Evolutionary conservation across 2,797 vertebrate species (phyloP), one percentile per base, ranked within the genome.

Genomic region (Brachyrhaphis roseni): DNA sequence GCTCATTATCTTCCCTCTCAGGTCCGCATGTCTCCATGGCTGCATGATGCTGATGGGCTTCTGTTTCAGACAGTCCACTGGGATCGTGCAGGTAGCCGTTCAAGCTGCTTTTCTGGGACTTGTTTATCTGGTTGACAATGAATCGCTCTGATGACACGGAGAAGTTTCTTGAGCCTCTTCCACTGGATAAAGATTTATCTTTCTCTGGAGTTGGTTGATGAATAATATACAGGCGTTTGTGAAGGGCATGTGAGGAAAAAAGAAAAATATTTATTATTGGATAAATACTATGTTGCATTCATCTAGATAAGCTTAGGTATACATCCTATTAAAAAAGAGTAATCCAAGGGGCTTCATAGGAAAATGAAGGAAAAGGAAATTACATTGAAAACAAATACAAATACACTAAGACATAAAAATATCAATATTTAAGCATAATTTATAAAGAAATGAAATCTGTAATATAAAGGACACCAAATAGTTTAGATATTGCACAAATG

Each of bases 71-170:
- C 41, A 94, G 92, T 72, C 83, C 76, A 23, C 89, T 87, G 55
- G 85, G 91, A 82, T 87, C 94, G 78, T 95, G 89, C 82, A 88
- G 73, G 51, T 79, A 79, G 59, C 92, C 86, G 64, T 91, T 91
- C 59, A 55, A 91, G 82, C 84, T 93, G 86, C 94, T 95, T 77
- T 95, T 96, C 78, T 81, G 87, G 82, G 96, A 97, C 72, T 91
- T 95, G 79, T 95, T 95, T 76, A 96, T 94, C 85, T 96, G 95
- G 73, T 95, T 94, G 78, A 93, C 95, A 64, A 95, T 94, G 79
- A 94, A 96, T 94, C 95, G 95, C 86, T 96, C 96, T 71, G 97
- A 98, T 78, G 96, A 97, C 84, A 95, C 74, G 23, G 97, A 98
- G 79, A 97, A 97, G 84, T 97, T 94, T 76, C 97, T 96, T 28